A percentile compares a stretch with the other conserved stretches of the same genome.
phyloP scores from a whole-genome alignment of 64 coral and sea anemone genomes.

The Porites australiensis region DNA sequence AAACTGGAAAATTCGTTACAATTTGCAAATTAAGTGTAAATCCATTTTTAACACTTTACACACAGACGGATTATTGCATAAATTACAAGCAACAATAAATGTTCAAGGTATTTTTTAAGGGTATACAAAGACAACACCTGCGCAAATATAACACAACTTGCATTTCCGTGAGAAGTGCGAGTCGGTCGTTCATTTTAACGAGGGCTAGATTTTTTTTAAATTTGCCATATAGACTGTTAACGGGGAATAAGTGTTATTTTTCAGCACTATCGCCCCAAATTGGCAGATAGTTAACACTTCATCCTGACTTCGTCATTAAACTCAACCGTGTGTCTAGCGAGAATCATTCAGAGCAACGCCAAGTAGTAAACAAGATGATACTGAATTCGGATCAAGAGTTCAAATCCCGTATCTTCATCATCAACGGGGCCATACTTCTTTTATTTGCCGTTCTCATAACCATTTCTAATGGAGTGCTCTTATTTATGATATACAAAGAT shows the following conservation, averaged over 20 bases:
- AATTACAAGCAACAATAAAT: too few relatives aligned
- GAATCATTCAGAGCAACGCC: not conserved
- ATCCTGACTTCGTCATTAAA: not conserved
- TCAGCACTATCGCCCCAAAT: not conserved
- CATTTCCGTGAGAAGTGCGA: too few relatives aligned
- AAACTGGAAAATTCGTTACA: too few relatives aligned
- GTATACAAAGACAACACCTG: too few relatives aligned
- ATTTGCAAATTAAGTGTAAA: too few relatives aligned
- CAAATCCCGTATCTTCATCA: slow-evolving; percentile 15
- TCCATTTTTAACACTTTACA: too few relatives aligned
- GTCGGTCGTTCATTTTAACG: not conserved
- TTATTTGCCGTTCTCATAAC: slow-evolving; percentile 42
- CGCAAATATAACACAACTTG: too few relatives aligned
- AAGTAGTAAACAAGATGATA: not conserved
- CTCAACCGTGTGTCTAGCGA: too few relatives aligned
- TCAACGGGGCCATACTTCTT: slow-evolving; percentile 42
- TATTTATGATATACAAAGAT: slow-evolving; percentile 43
- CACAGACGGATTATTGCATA: too few relatives aligned
- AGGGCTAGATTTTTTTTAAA: not conserved
- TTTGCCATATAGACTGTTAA: not conserved
- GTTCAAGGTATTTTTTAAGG: too few relatives aligned
- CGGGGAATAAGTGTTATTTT: not conserved
- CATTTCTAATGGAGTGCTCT: slow-evolving; percentile 34
- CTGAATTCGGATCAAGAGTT: not conserved
- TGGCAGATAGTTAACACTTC: not conserved